Percentiles rank a stretch among this genome's conserved stretches.
Conservation (phyloP, 1,140 invertebrate genomes). For the Platyscapa corneri region DNA sequence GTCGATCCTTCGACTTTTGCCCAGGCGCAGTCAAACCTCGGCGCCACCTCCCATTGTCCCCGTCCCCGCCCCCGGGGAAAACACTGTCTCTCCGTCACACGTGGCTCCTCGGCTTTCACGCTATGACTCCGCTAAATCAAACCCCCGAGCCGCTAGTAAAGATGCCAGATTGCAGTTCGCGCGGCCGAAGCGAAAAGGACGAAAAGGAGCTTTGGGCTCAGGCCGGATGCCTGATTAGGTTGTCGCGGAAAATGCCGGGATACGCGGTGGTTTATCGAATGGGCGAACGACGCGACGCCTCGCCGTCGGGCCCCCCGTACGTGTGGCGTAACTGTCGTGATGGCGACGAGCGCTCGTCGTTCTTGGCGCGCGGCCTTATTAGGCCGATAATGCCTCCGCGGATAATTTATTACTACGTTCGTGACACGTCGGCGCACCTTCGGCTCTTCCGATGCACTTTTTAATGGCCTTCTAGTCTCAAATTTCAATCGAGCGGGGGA, state of each 20-base stretch:
- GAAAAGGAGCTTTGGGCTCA: too few species aligned
- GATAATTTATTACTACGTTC: neutral
- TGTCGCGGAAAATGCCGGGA: too few species aligned
- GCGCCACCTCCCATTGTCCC: neutral
- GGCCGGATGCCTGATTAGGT: too few species aligned
- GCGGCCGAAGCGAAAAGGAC: too few species aligned
- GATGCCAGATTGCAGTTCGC: too few species aligned
- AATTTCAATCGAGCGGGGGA: neutral
- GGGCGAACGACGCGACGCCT: too few species aligned
- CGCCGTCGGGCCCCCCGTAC: too few species aligned
- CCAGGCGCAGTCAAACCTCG: slow-evolving; percentile 12
- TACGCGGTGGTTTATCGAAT: too few species aligned
- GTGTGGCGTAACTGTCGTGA: too few species aligned
- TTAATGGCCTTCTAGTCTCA: neutral
- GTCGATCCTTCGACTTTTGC: slow-evolving; percentile 27
- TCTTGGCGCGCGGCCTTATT: too few species aligned
- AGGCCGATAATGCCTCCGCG: neutral
- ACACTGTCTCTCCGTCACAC: neutral
- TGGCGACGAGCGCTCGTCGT: too few species aligned
- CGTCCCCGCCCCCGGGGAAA: too few species aligned
- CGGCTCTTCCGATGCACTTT: neutral
- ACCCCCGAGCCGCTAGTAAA: neutral
- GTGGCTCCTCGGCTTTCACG: neutral
- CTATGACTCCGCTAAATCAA: neutral
- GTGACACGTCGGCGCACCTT: neutral